Conservation (phyloP, 2,888 invertebrate genomes). For the Apodemia zela region DNA sequence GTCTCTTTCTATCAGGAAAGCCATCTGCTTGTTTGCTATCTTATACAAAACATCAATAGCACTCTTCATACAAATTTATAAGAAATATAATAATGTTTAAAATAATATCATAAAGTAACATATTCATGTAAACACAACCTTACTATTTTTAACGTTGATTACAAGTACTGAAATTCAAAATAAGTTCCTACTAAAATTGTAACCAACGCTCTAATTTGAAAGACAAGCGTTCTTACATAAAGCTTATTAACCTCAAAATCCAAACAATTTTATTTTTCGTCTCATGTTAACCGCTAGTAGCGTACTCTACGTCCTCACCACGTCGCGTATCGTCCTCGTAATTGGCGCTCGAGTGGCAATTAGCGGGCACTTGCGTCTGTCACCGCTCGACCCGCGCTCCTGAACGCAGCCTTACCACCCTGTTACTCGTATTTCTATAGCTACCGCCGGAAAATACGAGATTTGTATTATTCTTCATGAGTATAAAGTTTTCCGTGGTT, state of each 20-base stretch:
- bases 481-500: slow-evolving; percentile 32
- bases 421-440: neutral
- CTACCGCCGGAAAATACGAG: slow-evolving; percentile 21
- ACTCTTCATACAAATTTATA: too few relatives aligned
- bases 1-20: too few relatives aligned
- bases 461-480: slow-evolving; percentile 38
- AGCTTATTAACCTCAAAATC: slow-evolving; percentile 2
- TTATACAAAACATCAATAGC: too few relatives aligned
- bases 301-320: slow-evolving; percentile 32
- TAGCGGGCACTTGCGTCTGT: slow-evolving; percentile 62
- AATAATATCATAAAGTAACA: too few relatives aligned
- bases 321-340: slow-evolving; percentile 46
- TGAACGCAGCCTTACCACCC: slow-evolving; percentile 10
- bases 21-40: too few relatives aligned
- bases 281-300: slow-evolving; percentile 21
- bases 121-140: neutral
- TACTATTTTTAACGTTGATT: neutral
- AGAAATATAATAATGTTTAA: too few relatives aligned
- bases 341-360: slow-evolving; percentile 74
- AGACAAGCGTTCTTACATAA: slow-evolving; percentile 4
- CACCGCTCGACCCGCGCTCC: slow-evolving; percentile 32
- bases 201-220: neutral
- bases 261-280: neutral
- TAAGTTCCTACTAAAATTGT: neutral
- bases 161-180: neutral